A percentile compares a stretch with the other conserved stretches of the same genome.
phyloP scores from a whole-genome alignment of 2,888 invertebrate genomes.

The Polyommatus iphigenia region DNA sequence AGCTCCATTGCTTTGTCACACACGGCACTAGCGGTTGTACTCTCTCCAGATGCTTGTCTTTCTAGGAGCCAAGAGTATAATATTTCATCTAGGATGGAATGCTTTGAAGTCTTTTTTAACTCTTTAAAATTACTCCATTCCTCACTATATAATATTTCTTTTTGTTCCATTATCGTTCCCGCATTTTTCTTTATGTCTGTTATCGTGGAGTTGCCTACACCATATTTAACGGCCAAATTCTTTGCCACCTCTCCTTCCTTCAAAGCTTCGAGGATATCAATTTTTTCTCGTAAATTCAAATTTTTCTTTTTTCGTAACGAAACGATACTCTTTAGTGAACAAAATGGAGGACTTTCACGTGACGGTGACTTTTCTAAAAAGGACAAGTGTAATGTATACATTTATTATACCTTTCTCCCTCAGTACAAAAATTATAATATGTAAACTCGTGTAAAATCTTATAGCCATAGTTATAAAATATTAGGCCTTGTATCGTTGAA shows the following conservation, averaged over 20 bases:
- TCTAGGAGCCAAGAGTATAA: slow-evolving; percentile 3
- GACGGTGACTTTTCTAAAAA: background rate
- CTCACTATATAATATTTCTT: slow-evolving; percentile 44
- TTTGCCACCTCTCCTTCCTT: slow-evolving; percentile 45
- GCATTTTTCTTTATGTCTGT: slow-evolving; percentile 46
- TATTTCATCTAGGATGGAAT: background rate
- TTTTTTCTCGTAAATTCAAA: slow-evolving; percentile 45
- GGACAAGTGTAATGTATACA: background rate
- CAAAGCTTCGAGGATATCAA: slow-evolving; percentile 45
- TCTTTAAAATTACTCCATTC: slow-evolving; percentile 32
- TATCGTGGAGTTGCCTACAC: slow-evolving; percentile 46
- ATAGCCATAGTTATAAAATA: too few species aligned
- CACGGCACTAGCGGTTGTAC: background rate
- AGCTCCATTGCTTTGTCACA: slow-evolving; percentile 1
- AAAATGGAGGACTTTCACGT: background rate
- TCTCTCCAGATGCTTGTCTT: background rate
- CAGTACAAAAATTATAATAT: background rate
- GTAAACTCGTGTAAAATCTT: background rate
- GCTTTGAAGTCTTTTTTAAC: background rate
- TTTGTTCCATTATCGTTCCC: slow-evolving; percentile 44
- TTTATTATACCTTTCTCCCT: background rate
- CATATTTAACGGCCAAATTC: slow-evolving; percentile 46
- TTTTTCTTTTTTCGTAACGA: slow-evolving; percentile 45
- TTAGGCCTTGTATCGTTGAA: too few species aligned
- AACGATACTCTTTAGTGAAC: background rate